Percentiles rank a stretch among this genome's conserved stretches.
Conservation (phyloP, 2,113 vertebrate genomes). For the Ellobius talpinus region DNA sequence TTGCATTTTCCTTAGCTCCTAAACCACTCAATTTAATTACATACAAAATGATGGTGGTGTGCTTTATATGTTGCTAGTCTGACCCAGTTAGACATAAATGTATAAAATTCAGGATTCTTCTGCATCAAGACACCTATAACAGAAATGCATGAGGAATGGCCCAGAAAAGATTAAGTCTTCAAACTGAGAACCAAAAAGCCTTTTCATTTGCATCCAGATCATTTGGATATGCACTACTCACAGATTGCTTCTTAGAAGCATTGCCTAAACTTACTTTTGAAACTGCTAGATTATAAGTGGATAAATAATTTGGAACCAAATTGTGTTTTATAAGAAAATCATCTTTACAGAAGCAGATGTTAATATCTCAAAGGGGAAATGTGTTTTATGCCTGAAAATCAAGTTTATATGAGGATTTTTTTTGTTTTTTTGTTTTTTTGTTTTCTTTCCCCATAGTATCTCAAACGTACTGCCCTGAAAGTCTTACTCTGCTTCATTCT, state of each 20-base stretch:
- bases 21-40: constrained; percentile 10
- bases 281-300: neutral
- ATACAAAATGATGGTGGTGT: neutral
- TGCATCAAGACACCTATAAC: neutral
- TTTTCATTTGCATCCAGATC: neutral
- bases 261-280: neutral
- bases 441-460: neutral
- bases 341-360: constrained; percentile 17
- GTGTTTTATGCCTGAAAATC: neutral
- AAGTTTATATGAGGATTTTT: neutral
- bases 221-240: neutral
- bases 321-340: neutral
- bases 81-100: constrained; percentile 9
- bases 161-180: neutral
- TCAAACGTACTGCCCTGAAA: neutral
- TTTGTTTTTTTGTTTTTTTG: neutral
- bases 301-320: constrained; percentile 45
- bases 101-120: neutral
- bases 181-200: neutral
- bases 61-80: neutral
- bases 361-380: neutral
- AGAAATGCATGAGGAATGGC: neutral
- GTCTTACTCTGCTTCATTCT: neutral
- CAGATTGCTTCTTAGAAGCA: constrained; percentile 25
- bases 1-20: constrained; percentile 13